Evolutionary conservation across 2,888 invertebrate species (phyloP).

Genomic region (Thera obeliscata): DNA sequence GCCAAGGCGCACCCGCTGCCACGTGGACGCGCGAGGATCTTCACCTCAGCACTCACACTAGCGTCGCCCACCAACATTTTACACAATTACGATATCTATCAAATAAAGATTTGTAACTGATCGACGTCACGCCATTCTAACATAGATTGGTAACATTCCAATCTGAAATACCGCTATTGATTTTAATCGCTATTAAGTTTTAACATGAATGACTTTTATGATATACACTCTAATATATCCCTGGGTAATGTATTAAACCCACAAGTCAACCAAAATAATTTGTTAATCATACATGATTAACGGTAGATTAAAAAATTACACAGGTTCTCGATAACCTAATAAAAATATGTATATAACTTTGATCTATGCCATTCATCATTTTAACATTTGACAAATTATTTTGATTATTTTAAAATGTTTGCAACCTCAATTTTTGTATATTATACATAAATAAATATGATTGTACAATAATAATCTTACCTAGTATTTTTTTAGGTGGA

Average conservation of each 20-base stretch:
- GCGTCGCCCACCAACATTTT: constrained; percentile 34
- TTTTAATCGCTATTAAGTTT: constrained; percentile 28
- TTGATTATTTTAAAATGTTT: too few species aligned
- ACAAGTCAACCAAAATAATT: not conserved
- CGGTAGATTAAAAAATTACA: too few species aligned
- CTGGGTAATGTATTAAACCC: not conserved
- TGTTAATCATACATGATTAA: not conserved
- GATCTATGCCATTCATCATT: too few species aligned
- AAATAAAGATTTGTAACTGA: constrained; percentile 43
- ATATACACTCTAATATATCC: constrained; percentile 11
- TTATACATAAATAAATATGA: too few species aligned
- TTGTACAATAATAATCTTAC: too few species aligned
- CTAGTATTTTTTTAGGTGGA: too few species aligned
- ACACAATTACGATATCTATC: constrained; percentile 44
- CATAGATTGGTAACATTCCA: constrained; percentile 44
- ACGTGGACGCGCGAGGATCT: constrained; percentile 61
- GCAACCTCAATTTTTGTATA: too few species aligned
- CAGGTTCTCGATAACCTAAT: too few species aligned
- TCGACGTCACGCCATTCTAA: constrained; percentile 43
- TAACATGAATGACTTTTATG: constrained; percentile 4
- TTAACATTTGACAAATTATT: too few species aligned
- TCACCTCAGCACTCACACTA: constrained; percentile 38
- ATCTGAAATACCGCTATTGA: constrained; percentile 39
- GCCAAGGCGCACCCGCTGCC: constrained; percentile 64
- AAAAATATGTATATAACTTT: too few species aligned